phyloP scores from a whole-genome alignment of 1,140 invertebrate genomes.

The Bombus vancouverensis region DNA sequence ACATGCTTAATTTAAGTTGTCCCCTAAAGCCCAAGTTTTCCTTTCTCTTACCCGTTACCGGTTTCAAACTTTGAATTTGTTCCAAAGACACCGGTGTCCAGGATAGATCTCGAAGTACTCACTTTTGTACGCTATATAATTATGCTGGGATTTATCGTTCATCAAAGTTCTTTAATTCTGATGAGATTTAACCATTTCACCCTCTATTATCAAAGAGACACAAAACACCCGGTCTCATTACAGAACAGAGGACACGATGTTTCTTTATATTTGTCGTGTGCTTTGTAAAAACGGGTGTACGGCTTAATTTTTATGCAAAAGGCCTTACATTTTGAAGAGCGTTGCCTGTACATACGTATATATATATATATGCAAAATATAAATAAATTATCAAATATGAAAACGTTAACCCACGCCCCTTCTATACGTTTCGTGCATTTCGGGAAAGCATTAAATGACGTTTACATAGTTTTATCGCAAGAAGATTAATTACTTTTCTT shows the following conservation, averaged over 20 bases:
- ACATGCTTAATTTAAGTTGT: conserved; percentile 76
- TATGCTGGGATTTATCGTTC: conserved; percentile 44
- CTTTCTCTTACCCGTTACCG: conserved; percentile 33
- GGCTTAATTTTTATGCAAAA: conserved; percentile 81
- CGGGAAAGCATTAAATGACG: conserved; percentile 83
- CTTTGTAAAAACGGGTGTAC: conserved; percentile 68
- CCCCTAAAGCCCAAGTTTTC: conserved; percentile 55
- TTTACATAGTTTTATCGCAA: conserved; percentile 80
- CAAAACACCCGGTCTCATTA: conserved; percentile 13
- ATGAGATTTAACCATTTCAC: conserved; percentile 45
- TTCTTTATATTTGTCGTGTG: conserved; percentile 53
- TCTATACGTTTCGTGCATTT: conserved; percentile 88
- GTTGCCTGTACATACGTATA: conserved; percentile 63
- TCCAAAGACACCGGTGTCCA: conserved; percentile 23
- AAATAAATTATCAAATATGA: conserved; percentile 81
- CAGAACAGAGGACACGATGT: conserved; percentile 62
- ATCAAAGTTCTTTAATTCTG: conserved; percentile 47
- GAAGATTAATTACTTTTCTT: conserved; percentile 79
- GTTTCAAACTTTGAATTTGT: neutral
- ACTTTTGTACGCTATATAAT: conserved; percentile 51
- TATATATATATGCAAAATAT: conserved; percentile 64
- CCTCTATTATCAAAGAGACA: conserved; percentile 35
- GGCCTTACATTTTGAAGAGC: conserved; percentile 74
- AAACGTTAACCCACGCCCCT: conserved; percentile 83
- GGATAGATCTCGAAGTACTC: conserved; percentile 43